Evolutionary conservation across 2,888 invertebrate genomes (phyloP), one percentile per base, ranked within the genome.

Genomic region (Acanthacorydalis orientalis): DNA sequence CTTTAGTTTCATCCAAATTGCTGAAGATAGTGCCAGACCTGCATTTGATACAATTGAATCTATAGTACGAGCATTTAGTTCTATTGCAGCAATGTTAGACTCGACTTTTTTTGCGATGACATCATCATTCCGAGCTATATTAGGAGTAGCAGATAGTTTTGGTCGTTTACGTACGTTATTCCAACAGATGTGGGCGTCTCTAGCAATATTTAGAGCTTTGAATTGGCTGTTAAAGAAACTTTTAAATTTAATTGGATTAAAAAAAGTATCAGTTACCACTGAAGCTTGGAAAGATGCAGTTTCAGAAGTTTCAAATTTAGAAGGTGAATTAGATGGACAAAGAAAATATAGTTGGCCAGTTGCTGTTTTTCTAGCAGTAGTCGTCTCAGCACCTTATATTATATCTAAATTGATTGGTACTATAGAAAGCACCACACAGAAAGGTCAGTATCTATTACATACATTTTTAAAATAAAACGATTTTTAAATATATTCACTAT

Each of bases 1-100:
- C 23, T 23, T 23, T 56, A 80, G 83, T 55, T 87, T 93, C 59
- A 78, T 89, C 45, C 86, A 88, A 62, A 72, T 86, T 59, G 93
- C 92, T 0, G 92, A 93, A 65, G 92, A 92, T 56, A 87, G 81
- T 57, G 88, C 93, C 0, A 72, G 93, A 42, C 85, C 87, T 48
- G 90, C 97, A 7, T 97, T 97, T 64, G 86, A 93, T 58, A 91
- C 90, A 11, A 90, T 97, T 54, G 93, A 96, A 65, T 83, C 90
- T 46, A 72, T 95, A 15, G 89, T 93, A 2, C 78, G 83, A 55
- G 91, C 96, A 1, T 87, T 96, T 54, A 84, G 86, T 14, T 93
- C 96, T 46, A 79, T 97, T 2, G 88, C 93, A 2, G 88, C 92
- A 77, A 93, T 97, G 91, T 65, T 97, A 48, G 96, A 96, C 60